phyloP scores from a whole-genome alignment of 1,140 invertebrate species.

The Sycophila sp. region DNA sequence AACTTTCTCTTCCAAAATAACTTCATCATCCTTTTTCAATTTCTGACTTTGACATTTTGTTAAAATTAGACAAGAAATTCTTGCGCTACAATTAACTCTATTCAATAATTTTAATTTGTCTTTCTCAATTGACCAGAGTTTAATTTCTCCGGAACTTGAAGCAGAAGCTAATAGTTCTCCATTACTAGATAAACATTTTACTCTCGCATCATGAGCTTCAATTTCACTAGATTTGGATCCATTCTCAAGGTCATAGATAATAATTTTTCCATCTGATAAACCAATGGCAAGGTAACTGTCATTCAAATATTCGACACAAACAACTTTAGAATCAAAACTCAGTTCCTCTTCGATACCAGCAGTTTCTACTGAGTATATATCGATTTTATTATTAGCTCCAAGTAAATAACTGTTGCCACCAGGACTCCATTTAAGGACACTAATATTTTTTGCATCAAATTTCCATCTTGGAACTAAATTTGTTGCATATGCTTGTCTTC shows the following conservation, averaged over 20 bases:
- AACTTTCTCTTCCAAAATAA: slow-evolving; percentile 27
- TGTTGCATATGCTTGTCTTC: slow-evolving; percentile 85
- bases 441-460: slow-evolving; percentile 63
- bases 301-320: slow-evolving; percentile 71
- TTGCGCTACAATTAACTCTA: slow-evolving; percentile 52
- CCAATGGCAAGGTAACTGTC: slow-evolving; percentile 75
- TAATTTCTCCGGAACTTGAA: slow-evolving; percentile 82
- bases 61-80: slow-evolving; percentile 61
- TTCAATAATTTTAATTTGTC: slow-evolving; percentile 60
- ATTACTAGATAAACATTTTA: slow-evolving; percentile 73
- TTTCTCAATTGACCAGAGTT: slow-evolving; percentile 74
- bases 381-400: slow-evolving; percentile 74
- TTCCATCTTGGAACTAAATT: slow-evolving; percentile 78
- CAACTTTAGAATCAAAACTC: slow-evolving; percentile 72
- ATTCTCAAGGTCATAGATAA: slow-evolving; percentile 69
- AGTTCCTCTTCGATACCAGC: slow-evolving; percentile 73
- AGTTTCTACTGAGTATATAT: slow-evolving; percentile 81
- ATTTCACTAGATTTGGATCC: slow-evolving; percentile 64
- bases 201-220: slow-evolving; percentile 72
- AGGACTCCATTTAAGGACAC: slow-evolving; percentile 73
- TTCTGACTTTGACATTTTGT: slow-evolving; percentile 32
- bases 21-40: slow-evolving; percentile 38
- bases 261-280: slow-evolving; percentile 76
- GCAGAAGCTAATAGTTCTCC: slow-evolving; percentile 70
- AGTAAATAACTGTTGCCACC: slow-evolving; percentile 79